A percentile compares a stretch with the other conserved stretches of the same genome.
Conservation (phyloP, 2,797 vertebrate species). For the Sebastes ruberrimus region DNA sequence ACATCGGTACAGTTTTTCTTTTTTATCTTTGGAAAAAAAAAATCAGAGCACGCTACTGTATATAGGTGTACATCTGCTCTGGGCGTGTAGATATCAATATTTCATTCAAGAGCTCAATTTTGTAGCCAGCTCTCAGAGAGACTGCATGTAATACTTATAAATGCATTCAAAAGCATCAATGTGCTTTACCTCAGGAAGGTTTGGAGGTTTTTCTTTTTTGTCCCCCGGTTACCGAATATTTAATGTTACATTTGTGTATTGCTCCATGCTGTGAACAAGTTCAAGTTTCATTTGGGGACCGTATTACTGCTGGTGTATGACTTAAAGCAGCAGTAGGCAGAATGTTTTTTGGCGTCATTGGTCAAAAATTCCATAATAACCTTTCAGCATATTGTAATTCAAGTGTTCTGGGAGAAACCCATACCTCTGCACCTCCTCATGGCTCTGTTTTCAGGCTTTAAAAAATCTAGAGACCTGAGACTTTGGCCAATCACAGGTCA, state of each 20-base stretch:
- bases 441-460: too few species aligned
- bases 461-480: too few species aligned
- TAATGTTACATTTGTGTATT: background rate
- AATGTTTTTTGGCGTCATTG: too few species aligned
- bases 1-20: background rate
- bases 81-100: constrained; percentile 17
- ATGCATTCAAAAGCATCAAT: background rate
- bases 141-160: background rate
- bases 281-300: background rate
- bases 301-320: background rate
- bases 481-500: too few species aligned
- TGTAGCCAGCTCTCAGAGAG: background rate
- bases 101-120: constrained; percentile 24
- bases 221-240: background rate
- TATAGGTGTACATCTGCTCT: background rate
- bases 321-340: too few species aligned
- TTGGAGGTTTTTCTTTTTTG: background rate
- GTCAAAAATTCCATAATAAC: too few species aligned
- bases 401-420: too few species aligned
- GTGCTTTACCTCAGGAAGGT: background rate
- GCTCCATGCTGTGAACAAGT: background rate
- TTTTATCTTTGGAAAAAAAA: background rate
- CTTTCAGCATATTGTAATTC: too few species aligned
- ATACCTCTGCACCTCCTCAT: too few species aligned
- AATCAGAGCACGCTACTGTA: background rate